A percentile compares a stretch with the other conserved stretches of the same genome.
Evolutionary conservation across 2,797 vertebrate genomes (phyloP).

Genomic region (Darevskia mixta): DNA sequence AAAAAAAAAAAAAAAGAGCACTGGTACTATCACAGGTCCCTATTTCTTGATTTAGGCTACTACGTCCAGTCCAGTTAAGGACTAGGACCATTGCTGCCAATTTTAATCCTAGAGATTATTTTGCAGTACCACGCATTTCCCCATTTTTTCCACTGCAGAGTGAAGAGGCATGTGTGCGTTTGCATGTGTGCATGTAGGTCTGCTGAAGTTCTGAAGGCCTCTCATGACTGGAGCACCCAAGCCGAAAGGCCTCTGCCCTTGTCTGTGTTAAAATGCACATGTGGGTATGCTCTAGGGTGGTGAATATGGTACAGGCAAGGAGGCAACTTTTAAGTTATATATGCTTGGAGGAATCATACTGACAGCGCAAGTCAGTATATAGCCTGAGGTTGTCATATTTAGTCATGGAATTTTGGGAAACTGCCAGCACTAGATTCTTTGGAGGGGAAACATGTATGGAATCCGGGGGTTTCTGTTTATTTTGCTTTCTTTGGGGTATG

Average conservation of each 20-base stretch:
- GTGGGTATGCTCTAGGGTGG: rapidly evolving
- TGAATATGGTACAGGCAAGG: rapidly evolving
- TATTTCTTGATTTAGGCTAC: neutral
- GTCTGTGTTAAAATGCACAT: neutral
- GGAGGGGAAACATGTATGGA: neutral
- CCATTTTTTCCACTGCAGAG: neutral
- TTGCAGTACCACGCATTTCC: constrained; percentile 1
- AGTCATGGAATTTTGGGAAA: neutral
- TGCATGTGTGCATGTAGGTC: neutral
- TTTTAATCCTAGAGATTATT: constrained; percentile 20
- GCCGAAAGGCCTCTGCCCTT: constrained; percentile 1
- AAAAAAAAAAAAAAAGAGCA: too few species aligned
- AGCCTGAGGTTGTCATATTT: neutral
- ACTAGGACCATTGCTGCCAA: neutral
- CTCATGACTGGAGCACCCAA: neutral
- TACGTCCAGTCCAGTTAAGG: constrained; percentile 18
- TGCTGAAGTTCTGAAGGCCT: neutral
- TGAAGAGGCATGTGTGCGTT: neutral
- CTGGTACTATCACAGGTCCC: neutral
- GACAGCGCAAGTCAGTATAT: neutral
- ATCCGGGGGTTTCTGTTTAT: constrained; percentile 17
- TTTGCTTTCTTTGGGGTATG: constrained; percentile 17
- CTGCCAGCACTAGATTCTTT: neutral
- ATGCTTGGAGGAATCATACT: rapidly evolving
- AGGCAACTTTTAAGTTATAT: neutral